Conservation (phyloP, 2,888 invertebrate species). For the Cistogaster globosa region DNA sequence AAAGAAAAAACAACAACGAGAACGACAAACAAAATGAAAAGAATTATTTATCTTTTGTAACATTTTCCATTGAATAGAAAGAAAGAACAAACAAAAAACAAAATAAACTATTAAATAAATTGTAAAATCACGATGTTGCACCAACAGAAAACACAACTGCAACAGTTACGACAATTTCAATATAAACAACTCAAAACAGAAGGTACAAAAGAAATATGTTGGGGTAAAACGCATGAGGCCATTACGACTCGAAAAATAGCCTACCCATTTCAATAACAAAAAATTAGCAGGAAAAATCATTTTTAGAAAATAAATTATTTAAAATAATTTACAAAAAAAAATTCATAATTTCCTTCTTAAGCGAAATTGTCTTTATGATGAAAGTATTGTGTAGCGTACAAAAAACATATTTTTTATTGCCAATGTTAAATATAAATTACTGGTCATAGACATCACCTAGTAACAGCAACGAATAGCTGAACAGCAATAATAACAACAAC, state of each 20-base stretch:
- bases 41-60: constrained; percentile 70
- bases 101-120: constrained; percentile 68
- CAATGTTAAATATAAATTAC: constrained; percentile 51
- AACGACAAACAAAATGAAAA: constrained; percentile 55
- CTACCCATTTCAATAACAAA: neutral
- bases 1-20: constrained; percentile 28
- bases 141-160: constrained; percentile 56
- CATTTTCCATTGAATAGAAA: constrained; percentile 65
- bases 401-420: constrained; percentile 41
- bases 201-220: constrained; percentile 24
- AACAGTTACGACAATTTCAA: constrained; percentile 47
- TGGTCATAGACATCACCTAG: constrained; percentile 43
- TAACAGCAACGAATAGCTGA: constrained; percentile 21
- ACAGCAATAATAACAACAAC: constrained; percentile 60
- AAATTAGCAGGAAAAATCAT: neutral
- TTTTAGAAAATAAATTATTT: neutral
- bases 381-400: neutral
- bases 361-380: neutral
- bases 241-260: neutral
- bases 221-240: neutral
- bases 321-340: neutral
- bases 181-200: constrained; percentile 19
- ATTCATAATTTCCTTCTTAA: neutral
- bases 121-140: constrained; percentile 72
- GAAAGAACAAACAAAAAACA: constrained; percentile 16